Evolutionary conservation across 2,888 invertebrate genomes (phyloP), one percentile per base, ranked within the genome.

Genomic region (Nebria salina): DNA sequence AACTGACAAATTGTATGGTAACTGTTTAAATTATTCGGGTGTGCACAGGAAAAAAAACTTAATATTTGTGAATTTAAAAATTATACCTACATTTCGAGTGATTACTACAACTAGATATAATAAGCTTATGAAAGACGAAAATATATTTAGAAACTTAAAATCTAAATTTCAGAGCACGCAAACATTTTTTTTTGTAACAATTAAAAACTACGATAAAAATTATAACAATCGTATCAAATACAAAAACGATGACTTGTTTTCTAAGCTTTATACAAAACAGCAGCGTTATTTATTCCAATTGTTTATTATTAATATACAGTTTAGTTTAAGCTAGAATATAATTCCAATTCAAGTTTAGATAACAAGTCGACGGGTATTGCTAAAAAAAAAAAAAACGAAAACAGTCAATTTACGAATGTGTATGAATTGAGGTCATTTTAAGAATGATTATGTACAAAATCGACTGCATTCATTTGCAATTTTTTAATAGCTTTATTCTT

Each of bases 141-240:
- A 75, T 64, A 75, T 54, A 20, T 75, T 43, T 41, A 68, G 72
- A 72, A 72, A 64, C 75, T 80, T 73, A n/a, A 43, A 64, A 25
- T 66, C 65, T 25, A 79, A 25, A 66, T 43, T 74, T 75, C 20
- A 66, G 73, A 79, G 79, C 79, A 73, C 79, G 43, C 75, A 75
- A 66, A 68, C 70, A 54, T 79, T 75, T 20, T 66, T 74, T 73
- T 65, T 75, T 79, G 72, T 75, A 79, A 80, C 75, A 80, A 80
- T 80, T 80, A 80, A 20, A 54, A 80, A 75, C 80, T 80, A 80
- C 70, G 54, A 80, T 75, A 80, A 80, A 78, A 80, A 75, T 80
- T 75, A 80, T 75, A 80, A 80, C 75, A 75, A 80, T 75, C 64
- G 80, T 75, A 80, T 25, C 54, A 72, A 26, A 72, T 78, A 65